These are phyloP conservation scores for Salvelinus alpinus DNA, from an alignment of 2,113 vertebrate species.

Conservation along the genomic window DNA sequence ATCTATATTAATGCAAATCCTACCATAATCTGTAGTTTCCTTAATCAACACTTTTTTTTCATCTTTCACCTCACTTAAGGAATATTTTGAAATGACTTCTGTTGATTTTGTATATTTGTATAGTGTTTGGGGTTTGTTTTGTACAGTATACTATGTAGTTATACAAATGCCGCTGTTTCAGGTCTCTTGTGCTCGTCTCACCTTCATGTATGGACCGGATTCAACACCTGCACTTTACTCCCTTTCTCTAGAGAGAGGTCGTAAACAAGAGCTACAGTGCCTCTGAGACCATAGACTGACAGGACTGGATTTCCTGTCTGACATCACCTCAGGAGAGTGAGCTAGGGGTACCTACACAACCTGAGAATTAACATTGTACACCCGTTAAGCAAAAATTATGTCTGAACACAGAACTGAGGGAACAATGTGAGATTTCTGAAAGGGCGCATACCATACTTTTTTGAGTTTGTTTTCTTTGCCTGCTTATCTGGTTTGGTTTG, in stretches of 20 bases:
- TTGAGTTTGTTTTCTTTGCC: neutral
- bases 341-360: neutral
- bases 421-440: neutral
- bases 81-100: slow-evolving; percentile 26
- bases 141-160: slow-evolving; percentile 40
- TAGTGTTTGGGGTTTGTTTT: slow-evolving; percentile 31
- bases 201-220: slow-evolving; percentile 2
- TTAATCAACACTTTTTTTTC: neutral
- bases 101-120: slow-evolving; percentile 59
- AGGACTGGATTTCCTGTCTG: neutral
- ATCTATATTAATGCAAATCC: slow-evolving; percentile 11
- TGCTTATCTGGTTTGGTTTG: slow-evolving; percentile 6
- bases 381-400: neutral
- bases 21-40: slow-evolving; percentile 10
- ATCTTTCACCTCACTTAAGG: neutral
- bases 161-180: slow-evolving; percentile 33
- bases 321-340: neutral
- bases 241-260: slow-evolving; percentile 1
- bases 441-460: neutral
- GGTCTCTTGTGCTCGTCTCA: neutral
- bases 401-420: neutral
- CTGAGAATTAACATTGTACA: slow-evolving; percentile 4
- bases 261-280: neutral
- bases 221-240: slow-evolving; percentile 24
- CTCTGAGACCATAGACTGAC: neutral